Evolutionary conservation across 2,113 vertebrate species (phyloP).

Genomic region (Ivindomyrus marchei): DNA sequence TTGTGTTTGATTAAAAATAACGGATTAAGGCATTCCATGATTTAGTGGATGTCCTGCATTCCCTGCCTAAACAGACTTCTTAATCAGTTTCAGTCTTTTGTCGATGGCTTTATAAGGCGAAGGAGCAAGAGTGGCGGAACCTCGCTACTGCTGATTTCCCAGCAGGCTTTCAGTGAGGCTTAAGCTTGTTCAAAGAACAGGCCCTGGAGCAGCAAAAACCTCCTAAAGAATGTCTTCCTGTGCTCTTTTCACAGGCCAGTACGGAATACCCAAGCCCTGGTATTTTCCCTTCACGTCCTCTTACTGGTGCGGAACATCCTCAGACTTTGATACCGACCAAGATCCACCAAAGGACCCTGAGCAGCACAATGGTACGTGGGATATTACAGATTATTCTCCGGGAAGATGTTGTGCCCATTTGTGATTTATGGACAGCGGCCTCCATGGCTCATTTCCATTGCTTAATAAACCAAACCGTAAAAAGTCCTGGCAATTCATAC

Average conservation of each 20-base stretch:
- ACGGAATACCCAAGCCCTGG: conserved; percentile 88
- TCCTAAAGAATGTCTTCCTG: neutral
- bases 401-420: neutral
- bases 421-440: conserved; percentile 10
- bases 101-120: neutral
- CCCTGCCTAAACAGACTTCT: neutral
- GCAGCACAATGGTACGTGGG: conserved; percentile 43
- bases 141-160: neutral
- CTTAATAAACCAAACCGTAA: conserved; percentile 4
- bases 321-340: conserved; percentile 16
- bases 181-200: neutral
- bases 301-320: conserved; percentile 76
- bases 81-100: neutral
- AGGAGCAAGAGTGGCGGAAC: neutral
- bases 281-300: conserved; percentile 88
- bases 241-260: conserved; percentile 73
- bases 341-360: conserved; percentile 27
- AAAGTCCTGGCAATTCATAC: conserved; percentile 26
- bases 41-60: neutral
- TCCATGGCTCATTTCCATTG: conserved; percentile 13
- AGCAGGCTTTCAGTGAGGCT: neutral
- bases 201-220: no score
- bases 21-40: neutral
- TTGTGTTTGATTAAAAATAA: neutral
- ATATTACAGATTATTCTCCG: neutral